Evolutionary conservation across 1,140 invertebrate genomes (phyloP), one percentile per base, ranked within the genome.

Genomic region (Phenacoccus solenopsis): DNA sequence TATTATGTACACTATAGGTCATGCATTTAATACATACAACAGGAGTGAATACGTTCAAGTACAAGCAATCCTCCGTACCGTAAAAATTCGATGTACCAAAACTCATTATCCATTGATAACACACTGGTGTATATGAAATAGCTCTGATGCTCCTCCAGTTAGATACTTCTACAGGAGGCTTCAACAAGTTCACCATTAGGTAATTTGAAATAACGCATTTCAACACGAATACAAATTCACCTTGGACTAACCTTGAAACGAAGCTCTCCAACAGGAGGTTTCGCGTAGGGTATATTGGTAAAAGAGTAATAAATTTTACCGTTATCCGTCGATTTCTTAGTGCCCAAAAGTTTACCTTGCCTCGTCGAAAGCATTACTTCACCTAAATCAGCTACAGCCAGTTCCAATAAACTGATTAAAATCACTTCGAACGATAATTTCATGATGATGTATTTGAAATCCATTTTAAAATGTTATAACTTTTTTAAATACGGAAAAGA

Each of bases 241-340:
- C n/a, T n/a, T n/a, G n/a, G n/a, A n/a, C 69, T 64, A 72, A 80
- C 79, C 74, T 76, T 73, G 70, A 82, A 83, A 25, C 82, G 70
- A 16, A 80, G 73, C n/a, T 77, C 73, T 28, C 76, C 76, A 20
- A 81, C 61, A 1, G 81, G 81, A 27, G 81, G 77, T 70, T 78
- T 75, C 13, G 81, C 81, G 70, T 79, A 83, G 1, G 81, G 81
- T 69, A 83, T 78, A 5, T 85, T 86, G 38, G 82, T 80, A 77
- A 88, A 89, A 35, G 82, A 82, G 75, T 81, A 83, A 75, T 80
- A 83, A 1, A 74, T 74, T 49, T 78, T 78, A 0, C 81, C 82
- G 0, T 75, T 73, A 3, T 79, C 78, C 2, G 78, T 79, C 22
- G 73, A 77, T 64, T 79, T 0, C 75, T 71, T 1, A 67, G 70